Percentiles rank a stretch among this genome's conserved stretches.
Conservation (phyloP, 2,797 vertebrate species). For the Gymnoscopelus microlampas region DNA sequence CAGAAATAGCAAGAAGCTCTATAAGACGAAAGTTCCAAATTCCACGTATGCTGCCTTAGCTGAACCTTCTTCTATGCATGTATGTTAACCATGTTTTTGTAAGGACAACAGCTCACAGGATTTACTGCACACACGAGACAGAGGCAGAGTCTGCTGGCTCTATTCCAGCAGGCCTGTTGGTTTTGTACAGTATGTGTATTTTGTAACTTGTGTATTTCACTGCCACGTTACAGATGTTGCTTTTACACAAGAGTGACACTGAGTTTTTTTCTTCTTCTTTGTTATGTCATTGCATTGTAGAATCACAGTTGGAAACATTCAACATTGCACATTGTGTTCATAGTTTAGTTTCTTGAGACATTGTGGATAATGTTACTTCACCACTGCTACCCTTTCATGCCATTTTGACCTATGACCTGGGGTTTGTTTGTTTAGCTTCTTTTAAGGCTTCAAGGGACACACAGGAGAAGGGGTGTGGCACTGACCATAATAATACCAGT, state of each 20-base stretch:
- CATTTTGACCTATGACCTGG: too few relatives aligned
- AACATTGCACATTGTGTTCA: too few relatives aligned
- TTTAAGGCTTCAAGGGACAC: conserved; percentile 10
- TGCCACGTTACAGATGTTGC: conserved; percentile 73
- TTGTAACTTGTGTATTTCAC: conserved; percentile 66
- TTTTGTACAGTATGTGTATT: conserved; percentile 48
- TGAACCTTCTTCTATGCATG: neutral
- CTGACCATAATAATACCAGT: neutral
- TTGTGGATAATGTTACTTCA: too few relatives aligned
- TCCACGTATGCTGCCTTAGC: neutral
- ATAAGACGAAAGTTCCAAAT: neutral
- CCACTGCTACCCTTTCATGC: too few relatives aligned
- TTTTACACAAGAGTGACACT: conserved; percentile 24
- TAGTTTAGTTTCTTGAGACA: too few relatives aligned
- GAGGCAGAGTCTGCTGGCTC: conserved; percentile 30
- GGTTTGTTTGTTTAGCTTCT: conserved; percentile 2
- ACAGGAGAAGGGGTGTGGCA: neutral
- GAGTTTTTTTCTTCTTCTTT: neutral
- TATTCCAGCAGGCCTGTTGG: conserved; percentile 43
- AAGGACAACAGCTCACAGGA: conserved; percentile 17
- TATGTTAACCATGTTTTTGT: neutral
- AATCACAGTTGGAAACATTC: conserved; percentile 22
- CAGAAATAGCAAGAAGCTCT: neutral
- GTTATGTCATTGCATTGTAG: neutral
- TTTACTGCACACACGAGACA: neutral